Percentiles rank a stretch among this genome's conserved stretches.
Evolutionary conservation across 2,797 vertebrate species (phyloP).

Genomic region (Nasua narica): DNA sequence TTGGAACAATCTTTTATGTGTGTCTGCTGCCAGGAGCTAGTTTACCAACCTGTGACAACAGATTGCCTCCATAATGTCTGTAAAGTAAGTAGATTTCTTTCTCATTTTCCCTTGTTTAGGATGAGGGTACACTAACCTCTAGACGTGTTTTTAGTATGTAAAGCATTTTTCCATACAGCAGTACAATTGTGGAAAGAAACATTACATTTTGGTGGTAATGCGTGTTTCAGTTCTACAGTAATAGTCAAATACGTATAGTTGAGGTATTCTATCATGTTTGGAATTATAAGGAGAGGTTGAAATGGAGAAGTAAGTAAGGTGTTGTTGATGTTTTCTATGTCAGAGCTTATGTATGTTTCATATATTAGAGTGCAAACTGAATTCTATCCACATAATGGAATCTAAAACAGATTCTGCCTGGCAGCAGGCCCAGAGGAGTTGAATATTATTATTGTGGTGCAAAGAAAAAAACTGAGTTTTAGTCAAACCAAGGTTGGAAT

Average conservation of each 20-base stretch:
- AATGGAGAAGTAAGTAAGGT: background rate
- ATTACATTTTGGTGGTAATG: background rate
- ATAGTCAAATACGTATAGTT: background rate
- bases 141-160: background rate
- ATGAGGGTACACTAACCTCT: background rate
- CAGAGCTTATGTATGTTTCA: background rate
- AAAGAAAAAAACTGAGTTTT: slow-evolving; percentile 5
- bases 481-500: background rate
- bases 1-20: slow-evolving; percentile 99
- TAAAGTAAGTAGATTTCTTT: slow-evolving; percentile 88
- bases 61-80: slow-evolving; percentile 97
- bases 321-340: background rate
- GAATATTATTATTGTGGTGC: background rate
- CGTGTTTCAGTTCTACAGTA: background rate
- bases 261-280: background rate
- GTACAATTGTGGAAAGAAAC: background rate
- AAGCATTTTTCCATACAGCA: background rate
- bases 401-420: background rate
- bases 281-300: background rate
- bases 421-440: background rate
- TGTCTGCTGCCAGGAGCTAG: slow-evolving; percentile 98
- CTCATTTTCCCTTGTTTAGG: background rate
- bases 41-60: slow-evolving; percentile 97
- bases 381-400: background rate
- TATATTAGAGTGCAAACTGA: background rate